phyloP scores from a whole-genome alignment of 2,888 invertebrate genomes.

The Drosophila meridionalis region DNA sequence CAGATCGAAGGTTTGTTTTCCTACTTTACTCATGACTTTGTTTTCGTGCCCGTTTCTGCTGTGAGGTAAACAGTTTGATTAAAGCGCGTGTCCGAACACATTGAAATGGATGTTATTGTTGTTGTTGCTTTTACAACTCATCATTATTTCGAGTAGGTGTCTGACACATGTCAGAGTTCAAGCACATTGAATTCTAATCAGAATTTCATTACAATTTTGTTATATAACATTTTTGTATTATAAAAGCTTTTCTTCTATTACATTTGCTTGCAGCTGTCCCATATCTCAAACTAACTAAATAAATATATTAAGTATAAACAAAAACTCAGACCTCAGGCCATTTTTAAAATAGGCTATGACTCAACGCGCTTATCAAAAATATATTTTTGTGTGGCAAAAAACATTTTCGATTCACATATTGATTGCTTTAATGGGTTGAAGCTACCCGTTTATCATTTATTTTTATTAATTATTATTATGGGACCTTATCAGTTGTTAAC shows the following conservation, averaged over 20 bases:
- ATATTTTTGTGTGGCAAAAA: background rate
- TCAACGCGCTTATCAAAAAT: constrained; percentile 36
- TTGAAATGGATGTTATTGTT: constrained; percentile 23
- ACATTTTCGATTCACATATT: constrained; percentile 23
- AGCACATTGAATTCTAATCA: constrained; percentile 2
- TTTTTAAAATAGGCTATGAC: constrained; percentile 24
- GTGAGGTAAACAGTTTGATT: constrained; percentile 68
- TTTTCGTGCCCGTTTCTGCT: constrained; percentile 51
- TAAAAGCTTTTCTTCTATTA: constrained; percentile 13
- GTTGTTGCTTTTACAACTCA: constrained; percentile 11
- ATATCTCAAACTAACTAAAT: background rate
- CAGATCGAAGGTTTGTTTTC: constrained; percentile 5
- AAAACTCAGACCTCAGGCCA: background rate
- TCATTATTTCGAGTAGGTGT: constrained; percentile 7
- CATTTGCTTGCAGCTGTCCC: constrained; percentile 8
- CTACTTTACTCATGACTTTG: constrained; percentile 57
- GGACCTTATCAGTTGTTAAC: constrained; percentile 36
- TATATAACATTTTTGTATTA: constrained; percentile 19
- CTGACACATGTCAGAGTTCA: constrained; percentile 21
- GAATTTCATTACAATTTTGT: constrained; percentile 7
- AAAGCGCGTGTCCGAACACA: constrained; percentile 57
- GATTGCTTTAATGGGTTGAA: constrained; percentile 21
- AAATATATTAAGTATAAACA: background rate
- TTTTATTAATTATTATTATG: constrained; percentile 15
- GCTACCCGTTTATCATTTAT: constrained; percentile 45